Base-by-base conservation (phyloP, 2,113 vertebrate genomes). In the Oxyruncus cristatus region DNA sequence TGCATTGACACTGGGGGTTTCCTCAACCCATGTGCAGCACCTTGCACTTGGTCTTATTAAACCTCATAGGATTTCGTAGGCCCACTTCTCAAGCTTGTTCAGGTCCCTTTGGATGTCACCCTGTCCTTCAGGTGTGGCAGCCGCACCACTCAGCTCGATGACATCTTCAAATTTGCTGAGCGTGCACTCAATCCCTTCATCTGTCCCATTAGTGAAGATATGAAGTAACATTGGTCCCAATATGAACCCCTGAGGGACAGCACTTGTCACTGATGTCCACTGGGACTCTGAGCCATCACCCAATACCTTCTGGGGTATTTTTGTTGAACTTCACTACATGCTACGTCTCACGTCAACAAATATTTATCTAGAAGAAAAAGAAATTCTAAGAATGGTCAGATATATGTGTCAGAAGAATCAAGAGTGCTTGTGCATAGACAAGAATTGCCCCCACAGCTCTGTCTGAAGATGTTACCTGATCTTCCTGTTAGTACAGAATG, bases 11-110 rank as follows among this genome's bases (percentile, higher is more conserved):
- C 23, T 24, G 47, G 7, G 47, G 47, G 47, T 12, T 47, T 20
- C 13, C 33, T 39, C 1, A 0, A 6, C 26, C 14, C 33, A 27
- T 6, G 13, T 17, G 10, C 8, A 10, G 8, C 21, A 44, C 21
- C 21, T 10, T 28, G 50, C 26, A 52, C 27, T 28, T 52, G 26
- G 14, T 52, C 50, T 52, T 67, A 18, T 46, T 75, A 19, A 61
- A 39, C 11, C 18, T 89, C 23, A 30, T 52, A 67, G 15, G 53
- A 52, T 67, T 33, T 37, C 1, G 0, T 68, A 20, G 39, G 13
- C 39, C 23, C 33, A 53, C 11, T 52, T 75, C 53, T 67, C 23
- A 37, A 52, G 16, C 33, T 89, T 3, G 1, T 21, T 11, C 30
- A 72, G 5, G 28, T 50, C 15, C 23, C 27, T n/a, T 19, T 52